phyloP scores from a whole-genome alignment of 2,888 invertebrate genomes.

The Eupithecia subfuscata region DNA sequence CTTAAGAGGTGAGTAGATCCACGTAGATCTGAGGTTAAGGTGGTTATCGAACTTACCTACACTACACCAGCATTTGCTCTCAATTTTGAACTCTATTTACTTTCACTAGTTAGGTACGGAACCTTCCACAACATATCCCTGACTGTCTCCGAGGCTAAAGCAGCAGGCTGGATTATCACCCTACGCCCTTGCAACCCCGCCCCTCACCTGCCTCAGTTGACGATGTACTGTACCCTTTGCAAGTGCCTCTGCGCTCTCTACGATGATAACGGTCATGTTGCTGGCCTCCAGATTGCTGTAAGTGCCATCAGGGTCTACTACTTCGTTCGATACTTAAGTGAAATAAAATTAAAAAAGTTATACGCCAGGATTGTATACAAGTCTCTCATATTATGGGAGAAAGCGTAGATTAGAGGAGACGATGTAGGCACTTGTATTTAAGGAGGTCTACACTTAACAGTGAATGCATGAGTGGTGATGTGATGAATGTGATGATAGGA shows the following conservation, averaged over 20 bases:
- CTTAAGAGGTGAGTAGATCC: slow-evolving; percentile 1
- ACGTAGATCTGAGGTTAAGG: neutral
- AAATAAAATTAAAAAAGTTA: no score
- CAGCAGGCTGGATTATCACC: neutral
- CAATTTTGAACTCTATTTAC: neutral
- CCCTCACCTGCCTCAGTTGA: neutral
- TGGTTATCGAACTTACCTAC: neutral
- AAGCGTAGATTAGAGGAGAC: no score
- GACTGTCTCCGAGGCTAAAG: neutral
- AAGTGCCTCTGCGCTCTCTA: neutral
- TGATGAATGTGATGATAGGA: no score
- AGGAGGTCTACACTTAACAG: no score
- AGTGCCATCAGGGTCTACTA: neutral
- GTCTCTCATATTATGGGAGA: no score
- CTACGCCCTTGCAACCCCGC: neutral
- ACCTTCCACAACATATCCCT: slow-evolving; percentile 2
- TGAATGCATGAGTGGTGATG: no score
- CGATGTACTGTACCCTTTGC: neutral
- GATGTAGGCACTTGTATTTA: no score
- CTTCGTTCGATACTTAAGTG: neutral
- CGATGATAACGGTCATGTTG: neutral
- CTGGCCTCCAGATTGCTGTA: slow-evolving; percentile 2
- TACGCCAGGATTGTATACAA: no score
- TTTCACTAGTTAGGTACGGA: neutral
- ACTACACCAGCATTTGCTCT: neutral